Percentiles rank a stretch among this genome's conserved stretches.
Evolutionary conservation across 2,113 vertebrate genomes (phyloP).

Genomic region (Cygnus buccinator): DNA sequence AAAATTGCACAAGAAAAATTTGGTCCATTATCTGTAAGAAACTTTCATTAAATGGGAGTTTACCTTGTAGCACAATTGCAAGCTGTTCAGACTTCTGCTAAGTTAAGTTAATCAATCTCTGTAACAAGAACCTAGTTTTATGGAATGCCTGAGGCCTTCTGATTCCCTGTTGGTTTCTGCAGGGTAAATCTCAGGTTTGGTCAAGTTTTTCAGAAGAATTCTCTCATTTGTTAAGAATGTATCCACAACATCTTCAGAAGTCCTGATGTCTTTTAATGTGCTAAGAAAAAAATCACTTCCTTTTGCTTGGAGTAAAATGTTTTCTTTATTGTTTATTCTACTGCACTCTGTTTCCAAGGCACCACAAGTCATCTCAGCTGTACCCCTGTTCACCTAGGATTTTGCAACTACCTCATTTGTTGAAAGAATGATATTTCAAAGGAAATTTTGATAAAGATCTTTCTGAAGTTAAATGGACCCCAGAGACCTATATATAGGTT

Average conservation of each 20-base stretch:
- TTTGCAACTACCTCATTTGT: not conserved
- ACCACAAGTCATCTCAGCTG: not conserved
- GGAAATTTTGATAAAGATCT: not conserved
- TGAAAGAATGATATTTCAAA: not conserved
- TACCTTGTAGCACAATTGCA: conserved; percentile 3
- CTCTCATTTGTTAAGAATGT: not conserved
- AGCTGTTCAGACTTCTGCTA: conserved; percentile 31
- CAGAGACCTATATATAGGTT: not conserved
- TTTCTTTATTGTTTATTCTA: not conserved
- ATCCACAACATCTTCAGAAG: not conserved
- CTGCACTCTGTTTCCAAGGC: not conserved
- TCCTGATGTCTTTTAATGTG: not conserved
- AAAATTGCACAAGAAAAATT: not conserved
- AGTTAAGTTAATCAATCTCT: conserved; percentile 17
- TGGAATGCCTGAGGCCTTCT: not conserved
- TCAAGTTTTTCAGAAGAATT: not conserved
- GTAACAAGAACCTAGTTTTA: conserved; percentile 4
- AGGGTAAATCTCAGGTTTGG: not conserved
- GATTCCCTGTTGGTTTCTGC: not conserved
- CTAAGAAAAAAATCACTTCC: not conserved
- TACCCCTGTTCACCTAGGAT: not conserved
- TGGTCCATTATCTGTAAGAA: not conserved
- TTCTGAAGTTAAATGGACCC: not conserved
- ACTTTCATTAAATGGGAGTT: not conserved
- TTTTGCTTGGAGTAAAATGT: not conserved